Base-by-base conservation (phyloP, 1,140 invertebrate species). In the Brachionus koreanus region DNA sequence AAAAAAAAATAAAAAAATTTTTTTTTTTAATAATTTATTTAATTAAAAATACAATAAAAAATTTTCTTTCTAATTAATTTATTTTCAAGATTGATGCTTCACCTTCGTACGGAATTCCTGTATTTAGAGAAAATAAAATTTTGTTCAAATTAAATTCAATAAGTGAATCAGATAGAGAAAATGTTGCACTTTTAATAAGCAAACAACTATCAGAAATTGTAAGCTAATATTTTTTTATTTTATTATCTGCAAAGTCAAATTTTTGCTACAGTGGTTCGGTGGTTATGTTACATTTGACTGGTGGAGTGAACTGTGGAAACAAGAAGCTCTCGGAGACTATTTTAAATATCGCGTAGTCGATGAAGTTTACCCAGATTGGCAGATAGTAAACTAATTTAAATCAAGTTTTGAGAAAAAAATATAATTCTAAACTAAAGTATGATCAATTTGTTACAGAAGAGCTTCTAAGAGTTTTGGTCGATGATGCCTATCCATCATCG, bases 271-370 rank as follows among this genome's bases (percentile, higher is more conserved):
- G 79, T 82, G 79, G 79, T 82, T 65, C 19, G 79, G 79, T 43
- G 33, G 33, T 16, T 82, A 65, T 25, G 79, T 82, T 35, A 65
- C 79, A 12, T 69, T 69, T 35, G 35, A 52, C 23, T 82, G 79
- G 79, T 82, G 79, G 79, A 69, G 37, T 65, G 61, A 82, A 35
- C 19, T 82, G n/a, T 82, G 79, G 79, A 35, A 57, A 43, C 79
- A 82, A 69, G 79, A 82, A 42, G 79, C 61, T 37, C 9, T 82
- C 5, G 79, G 23, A 37, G 57, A 82, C 65, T 82, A 65, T 49
- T 67, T 82, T 12, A 82, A 82, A 29, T 82, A 82, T 35, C 10
- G n/a, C 0, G 7, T 49, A 19, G 61, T 82, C 33, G 37, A 82
- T 43, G 39, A 46, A 23, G 79, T 52, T 42, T 69, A 46, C 43